Evolutionary conservation across 2,113 vertebrate species (phyloP).

Genomic region (Albula goreensis): DNA sequence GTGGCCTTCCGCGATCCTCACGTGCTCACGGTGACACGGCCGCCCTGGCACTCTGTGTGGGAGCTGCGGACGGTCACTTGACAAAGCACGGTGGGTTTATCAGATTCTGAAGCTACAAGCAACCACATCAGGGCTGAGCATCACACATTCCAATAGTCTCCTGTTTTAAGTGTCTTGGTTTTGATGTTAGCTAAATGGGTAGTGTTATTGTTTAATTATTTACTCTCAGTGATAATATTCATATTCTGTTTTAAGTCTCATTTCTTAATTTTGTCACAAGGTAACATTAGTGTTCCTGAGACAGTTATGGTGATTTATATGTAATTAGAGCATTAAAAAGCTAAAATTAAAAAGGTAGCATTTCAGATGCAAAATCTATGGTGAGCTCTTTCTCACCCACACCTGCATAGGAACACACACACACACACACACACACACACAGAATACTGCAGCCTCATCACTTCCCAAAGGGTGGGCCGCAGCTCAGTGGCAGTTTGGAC

Average conservation of each 20-base stretch:
- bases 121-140: neutral
- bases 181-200: neutral
- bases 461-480: neutral
- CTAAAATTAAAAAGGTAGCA: too few relatives aligned
- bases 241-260: neutral
- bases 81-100: neutral
- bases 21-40: neutral
- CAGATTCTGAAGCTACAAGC: neutral
- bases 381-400: neutral
- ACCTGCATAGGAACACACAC: neutral
- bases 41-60: conserved; percentile 17
- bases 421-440: neutral
- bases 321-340: too few relatives aligned
- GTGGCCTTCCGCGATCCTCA: neutral
- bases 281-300: too few relatives aligned
- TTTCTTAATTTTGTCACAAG: too few relatives aligned
- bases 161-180: neutral
- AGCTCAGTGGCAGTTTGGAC: conserved; percentile 25
- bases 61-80: neutral
- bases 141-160: neutral
- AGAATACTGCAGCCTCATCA: neutral
- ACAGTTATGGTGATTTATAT: too few relatives aligned
- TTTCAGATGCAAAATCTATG: too few relatives aligned
- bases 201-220: neutral
- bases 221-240: neutral